phyloP scores from a whole-genome alignment of 2,113 vertebrate genomes.

The Mesoclemmys tuberculata region DNA sequence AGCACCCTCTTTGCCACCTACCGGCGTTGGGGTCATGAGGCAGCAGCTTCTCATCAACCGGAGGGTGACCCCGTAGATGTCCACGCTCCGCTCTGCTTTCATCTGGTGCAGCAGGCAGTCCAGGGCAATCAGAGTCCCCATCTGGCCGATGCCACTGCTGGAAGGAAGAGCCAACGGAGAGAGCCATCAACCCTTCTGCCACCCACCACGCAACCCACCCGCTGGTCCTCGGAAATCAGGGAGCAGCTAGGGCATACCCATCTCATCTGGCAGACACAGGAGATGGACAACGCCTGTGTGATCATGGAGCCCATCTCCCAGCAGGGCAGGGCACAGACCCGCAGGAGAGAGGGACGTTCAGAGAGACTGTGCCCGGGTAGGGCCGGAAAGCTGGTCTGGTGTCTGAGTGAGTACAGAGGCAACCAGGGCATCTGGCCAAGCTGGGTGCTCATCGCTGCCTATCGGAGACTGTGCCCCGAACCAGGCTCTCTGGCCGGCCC shows the following conservation, averaged over 20 bases:
- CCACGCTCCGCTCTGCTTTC: slow-evolving; percentile 52
- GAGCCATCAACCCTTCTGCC: background rate
- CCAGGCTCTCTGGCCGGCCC: background rate
- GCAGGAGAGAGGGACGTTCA: background rate
- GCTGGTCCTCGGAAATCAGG: background rate
- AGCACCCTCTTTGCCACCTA: slow-evolving; percentile 5
- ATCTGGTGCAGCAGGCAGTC: slow-evolving; percentile 78
- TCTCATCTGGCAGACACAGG: background rate
- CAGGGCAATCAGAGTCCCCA: slow-evolving; percentile 75
- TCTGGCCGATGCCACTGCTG: slow-evolving; percentile 57
- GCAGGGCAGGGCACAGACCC: background rate
- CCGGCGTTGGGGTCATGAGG: slow-evolving; percentile 75
- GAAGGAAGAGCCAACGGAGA: background rate
- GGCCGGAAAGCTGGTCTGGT: background rate
- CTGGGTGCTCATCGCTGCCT: background rate
- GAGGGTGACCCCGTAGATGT: slow-evolving; percentile 68
- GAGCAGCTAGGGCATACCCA: no score
- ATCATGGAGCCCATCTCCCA: background rate
- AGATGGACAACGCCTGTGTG: background rate
- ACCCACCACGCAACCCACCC: background rate
- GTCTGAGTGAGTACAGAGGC: background rate
- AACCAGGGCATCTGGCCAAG: background rate
- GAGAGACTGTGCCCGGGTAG: background rate
- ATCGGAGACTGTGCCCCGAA: background rate
- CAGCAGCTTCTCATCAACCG: slow-evolving; percentile 75